phyloP scores from a whole-genome alignment of 2,113 vertebrate genomes.

The Laticauda colubrina region DNA sequence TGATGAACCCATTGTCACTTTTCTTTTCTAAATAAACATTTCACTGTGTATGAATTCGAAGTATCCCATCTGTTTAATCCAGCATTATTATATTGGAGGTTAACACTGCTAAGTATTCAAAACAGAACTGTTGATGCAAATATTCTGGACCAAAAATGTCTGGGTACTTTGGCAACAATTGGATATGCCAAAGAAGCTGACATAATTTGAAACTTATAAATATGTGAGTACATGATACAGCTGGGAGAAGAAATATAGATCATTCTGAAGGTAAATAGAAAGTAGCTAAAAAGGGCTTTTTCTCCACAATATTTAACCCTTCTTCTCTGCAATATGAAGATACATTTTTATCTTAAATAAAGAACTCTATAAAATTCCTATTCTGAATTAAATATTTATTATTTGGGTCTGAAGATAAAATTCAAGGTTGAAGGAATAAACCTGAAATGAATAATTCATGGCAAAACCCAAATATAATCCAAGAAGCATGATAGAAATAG shows the following conservation, averaged over 20 bases:
- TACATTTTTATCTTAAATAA: background rate
- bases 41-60: conserved; percentile 8
- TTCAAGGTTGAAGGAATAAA: background rate
- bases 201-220: background rate
- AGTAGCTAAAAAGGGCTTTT: background rate
- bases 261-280: background rate
- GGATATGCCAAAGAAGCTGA: conserved; percentile 1
- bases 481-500: background rate
- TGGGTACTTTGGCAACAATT: background rate
- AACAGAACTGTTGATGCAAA: conserved; percentile 3
- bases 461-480: background rate
- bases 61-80: conserved; percentile 22
- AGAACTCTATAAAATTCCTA: background rate
- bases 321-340: background rate
- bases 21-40: conserved; percentile 12
- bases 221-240: background rate
- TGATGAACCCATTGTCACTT: background rate
- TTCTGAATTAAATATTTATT: background rate
- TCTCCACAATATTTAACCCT: background rate
- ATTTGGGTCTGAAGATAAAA: background rate
- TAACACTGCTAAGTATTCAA: conserved; percentile 17
- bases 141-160: conserved; percentile 7
- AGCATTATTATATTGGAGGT: conserved; percentile 9
- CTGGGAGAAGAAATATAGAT: background rate
- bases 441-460: background rate